phyloP scores from a whole-genome alignment of 2,888 invertebrate species.

The Notodonta ziczac region DNA sequence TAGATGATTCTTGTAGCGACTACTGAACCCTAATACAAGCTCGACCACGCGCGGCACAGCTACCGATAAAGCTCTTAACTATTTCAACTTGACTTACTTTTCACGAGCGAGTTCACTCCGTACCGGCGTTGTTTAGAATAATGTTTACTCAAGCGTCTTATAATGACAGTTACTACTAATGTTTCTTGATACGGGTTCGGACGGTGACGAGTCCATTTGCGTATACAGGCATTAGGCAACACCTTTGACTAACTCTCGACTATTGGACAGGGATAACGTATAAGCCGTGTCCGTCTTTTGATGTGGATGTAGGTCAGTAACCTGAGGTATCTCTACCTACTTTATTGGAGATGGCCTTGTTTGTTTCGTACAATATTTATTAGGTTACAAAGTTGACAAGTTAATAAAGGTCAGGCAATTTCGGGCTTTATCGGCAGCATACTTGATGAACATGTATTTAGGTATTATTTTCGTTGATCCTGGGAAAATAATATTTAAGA shows the following conservation, averaged over 20 bases:
- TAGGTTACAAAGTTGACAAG: too few species aligned
- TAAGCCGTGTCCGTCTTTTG: constrained; percentile 30
- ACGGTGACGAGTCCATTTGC: constrained; percentile 13
- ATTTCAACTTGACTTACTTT: constrained; percentile 28
- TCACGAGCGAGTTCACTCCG: constrained; percentile 21
- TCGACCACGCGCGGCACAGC: not conserved
- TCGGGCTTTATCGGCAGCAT: too few species aligned
- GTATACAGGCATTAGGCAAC: constrained; percentile 23
- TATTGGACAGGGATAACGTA: constrained; percentile 34
- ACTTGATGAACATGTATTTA: too few species aligned
- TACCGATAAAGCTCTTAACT: constrained; percentile 16
- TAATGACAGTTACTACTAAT: constrained; percentile 20
- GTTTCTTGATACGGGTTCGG: constrained; percentile 21
- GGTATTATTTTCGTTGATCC: too few species aligned
- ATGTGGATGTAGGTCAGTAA: constrained; percentile 29
- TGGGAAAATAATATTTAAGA: too few species aligned
- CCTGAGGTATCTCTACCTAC: not conserved
- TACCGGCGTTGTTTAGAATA: constrained; percentile 20
- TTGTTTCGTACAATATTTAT: constrained; percentile 10
- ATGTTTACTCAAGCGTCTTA: constrained; percentile 21
- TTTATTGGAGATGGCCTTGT: constrained; percentile 18
- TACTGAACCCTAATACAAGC: not conserved
- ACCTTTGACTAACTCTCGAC: constrained; percentile 23
- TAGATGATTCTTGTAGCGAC: not conserved
- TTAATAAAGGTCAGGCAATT: too few species aligned